A percentile compares a stretch with the other conserved stretches of the same genome.
Evolutionary conservation across 2,888 invertebrate species (phyloP).

Genomic region (Acanthacorydalis orientalis): DNA sequence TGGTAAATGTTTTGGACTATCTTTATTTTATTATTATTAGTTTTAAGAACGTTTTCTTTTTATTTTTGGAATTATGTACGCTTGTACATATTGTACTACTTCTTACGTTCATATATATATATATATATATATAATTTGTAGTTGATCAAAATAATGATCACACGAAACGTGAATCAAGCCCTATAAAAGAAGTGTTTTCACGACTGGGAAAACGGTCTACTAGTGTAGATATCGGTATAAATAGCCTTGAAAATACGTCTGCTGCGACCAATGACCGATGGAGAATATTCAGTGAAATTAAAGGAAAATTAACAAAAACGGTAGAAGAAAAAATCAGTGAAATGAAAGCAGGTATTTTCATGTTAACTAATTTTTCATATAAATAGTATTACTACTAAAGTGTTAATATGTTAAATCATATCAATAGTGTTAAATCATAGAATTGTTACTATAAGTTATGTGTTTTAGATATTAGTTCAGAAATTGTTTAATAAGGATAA

Average conservation of each 20-base stretch:
- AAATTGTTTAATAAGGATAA: too few species aligned
- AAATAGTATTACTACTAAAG: too few species aligned
- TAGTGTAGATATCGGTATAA: constrained; percentile 34
- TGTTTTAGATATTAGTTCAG: too few species aligned
- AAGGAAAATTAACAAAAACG: constrained; percentile 46
- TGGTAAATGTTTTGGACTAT: constrained; percentile 8
- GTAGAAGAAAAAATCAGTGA: constrained; percentile 60
- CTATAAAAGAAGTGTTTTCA: constrained; percentile 39
- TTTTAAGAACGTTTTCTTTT: neutral
- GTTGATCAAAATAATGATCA: constrained; percentile 1
- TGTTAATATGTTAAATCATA: too few species aligned
- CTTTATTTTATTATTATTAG: neutral
- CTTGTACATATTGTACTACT: too few species aligned
- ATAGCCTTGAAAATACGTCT: constrained; percentile 14
- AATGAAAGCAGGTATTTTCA: constrained; percentile 27
- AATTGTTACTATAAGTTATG: too few species aligned
- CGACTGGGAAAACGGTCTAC: constrained; percentile 42
- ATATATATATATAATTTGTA: neutral
- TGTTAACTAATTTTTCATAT: neutral
- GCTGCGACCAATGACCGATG: constrained; percentile 45
- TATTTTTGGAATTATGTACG: too few species aligned
- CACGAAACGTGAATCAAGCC: constrained; percentile 24
- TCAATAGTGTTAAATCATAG: too few species aligned
- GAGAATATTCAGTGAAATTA: constrained; percentile 55
- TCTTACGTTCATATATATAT: neutral